Evolutionary conservation across 2,888 invertebrate genomes (phyloP), one percentile per base, ranked within the genome.

Genomic region (Stenolophus ochropezus): DNA sequence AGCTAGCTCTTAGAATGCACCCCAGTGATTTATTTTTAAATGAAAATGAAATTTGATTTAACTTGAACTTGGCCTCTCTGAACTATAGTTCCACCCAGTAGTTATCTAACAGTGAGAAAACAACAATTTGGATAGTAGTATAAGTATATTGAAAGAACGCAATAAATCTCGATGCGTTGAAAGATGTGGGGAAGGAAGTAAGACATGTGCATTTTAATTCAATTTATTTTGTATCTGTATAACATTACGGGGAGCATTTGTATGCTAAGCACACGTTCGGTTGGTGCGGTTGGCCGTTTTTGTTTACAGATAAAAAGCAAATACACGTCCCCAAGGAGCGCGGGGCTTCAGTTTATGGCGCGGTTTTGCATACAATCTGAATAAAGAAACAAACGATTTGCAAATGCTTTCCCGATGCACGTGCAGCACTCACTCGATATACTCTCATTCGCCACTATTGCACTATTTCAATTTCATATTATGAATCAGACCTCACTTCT

Each of bases 231-330:
- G 25, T 61, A 47, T 77, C 33, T 58, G 20, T 42, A 77, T 77
- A 77, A 77, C 77, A 77, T 77, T 77, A 42, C 23, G 33, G 47
- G 33, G 47, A 20, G 42, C 77, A 77, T 77, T 77, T 61, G 77
- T 77, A 77, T 77, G 77, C 77, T 77, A 77, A 77, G 61, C 61
- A 33, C 21, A 58, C 27, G 47, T 77, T 77, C 16, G 42, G 77
- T 56, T 77, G 18, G 27, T 58, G 56, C 21, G 61, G 56, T 47
- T 77, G n/a, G 33, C 77, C 47, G 77, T 61, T 77, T 77, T 77
- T 77, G 77, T 77, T 77, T 77, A 77, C 77, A 47, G 77, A 77
- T 77, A 77, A 77, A 77, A 77, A 77, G 58, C 77, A 77, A 77
- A 77, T 77, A 77, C 56, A 77, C 33, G 61, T 77, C 61, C 77